Evolutionary conservation across 2,888 invertebrate genomes (phyloP), one percentile per base, ranked within the genome.

Genomic region (Cantharis lateralis): DNA sequence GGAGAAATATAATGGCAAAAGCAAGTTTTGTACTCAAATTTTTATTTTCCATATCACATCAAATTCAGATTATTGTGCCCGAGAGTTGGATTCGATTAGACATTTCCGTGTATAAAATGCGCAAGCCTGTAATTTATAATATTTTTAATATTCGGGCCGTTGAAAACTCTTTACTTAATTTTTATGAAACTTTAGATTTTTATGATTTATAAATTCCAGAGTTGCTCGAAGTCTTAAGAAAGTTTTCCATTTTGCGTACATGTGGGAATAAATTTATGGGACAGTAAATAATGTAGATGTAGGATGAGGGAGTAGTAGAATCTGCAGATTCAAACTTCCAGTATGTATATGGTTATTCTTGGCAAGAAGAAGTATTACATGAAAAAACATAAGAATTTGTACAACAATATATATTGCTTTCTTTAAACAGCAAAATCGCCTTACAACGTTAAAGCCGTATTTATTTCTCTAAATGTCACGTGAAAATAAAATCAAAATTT

Each of bases 231-330:
- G 82, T 82, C 83, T 81, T 81, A 80, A 81, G 82, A 83, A 85
- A 84, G 82, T 84, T 84, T 83, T 82, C 82, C 84, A 83, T 85
- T 83, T 84, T 84, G 83, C 81, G 82, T 84, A 84, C 85, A 84
- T 84, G 84, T 83, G 83, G 82, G 83, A 77, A 81, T 82, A 84
- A 84, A 85, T 86, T 86, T 85, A 85, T 85, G 83, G 81, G 83
- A 82, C 84, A 84, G 85, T 85, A 85, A 86, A 86, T 86, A 85
- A 85, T 84, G 83, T 82, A 83, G 81, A 81, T 82, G 80, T 81
- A 80, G 80, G 80, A 78, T 80, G 78, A 77, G 75, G 80, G 81
- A 66, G 64, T 66, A 66, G 64, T 66, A 66, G 78, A 76, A 81
- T 82, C 77, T 75, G 72, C 79, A 77, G 77, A 79, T 79, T 77